Percentiles rank a stretch among this genome's conserved stretches.
phyloP scores from a whole-genome alignment of 2,888 invertebrate species.

The Crocallis elinguaria region DNA sequence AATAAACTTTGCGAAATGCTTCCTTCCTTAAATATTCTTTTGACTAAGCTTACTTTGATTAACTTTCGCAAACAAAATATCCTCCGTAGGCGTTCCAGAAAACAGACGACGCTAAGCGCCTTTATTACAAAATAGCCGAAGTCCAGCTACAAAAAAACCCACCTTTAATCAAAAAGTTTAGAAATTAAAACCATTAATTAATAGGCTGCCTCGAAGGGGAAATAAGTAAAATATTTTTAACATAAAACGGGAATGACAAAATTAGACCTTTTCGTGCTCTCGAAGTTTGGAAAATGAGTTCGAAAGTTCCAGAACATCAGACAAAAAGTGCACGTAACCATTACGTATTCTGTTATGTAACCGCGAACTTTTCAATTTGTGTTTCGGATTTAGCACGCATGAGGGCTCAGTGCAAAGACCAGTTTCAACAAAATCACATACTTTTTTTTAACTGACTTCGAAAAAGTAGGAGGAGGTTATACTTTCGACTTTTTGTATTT shows the following conservation, averaged over 20 bases:
- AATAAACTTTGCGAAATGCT: constrained; percentile 40
- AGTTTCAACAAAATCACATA: too few relatives aligned
- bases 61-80: constrained; percentile 42
- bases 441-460: too few relatives aligned
- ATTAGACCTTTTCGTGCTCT: constrained; percentile 25
- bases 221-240: constrained; percentile 26
- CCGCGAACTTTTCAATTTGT: constrained; percentile 31
- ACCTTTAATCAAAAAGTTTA: constrained; percentile 28
- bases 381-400: too few relatives aligned
- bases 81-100: constrained; percentile 19
- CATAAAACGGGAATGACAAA: constrained; percentile 26
- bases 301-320: constrained; percentile 19
- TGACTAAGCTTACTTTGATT: constrained; percentile 52
- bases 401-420: too few relatives aligned
- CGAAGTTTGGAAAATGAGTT: constrained; percentile 22
- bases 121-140: constrained; percentile 24
- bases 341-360: constrained; percentile 25
- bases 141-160: constrained; percentile 4
- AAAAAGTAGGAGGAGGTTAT: too few relatives aligned
- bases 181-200: constrained; percentile 32
- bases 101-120: constrained; percentile 12
- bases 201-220: constrained; percentile 18
- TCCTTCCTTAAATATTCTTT: constrained; percentile 55
- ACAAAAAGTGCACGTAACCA: constrained; percentile 27
- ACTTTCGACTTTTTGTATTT: too few relatives aligned